Base-by-base conservation (phyloP, 2,113 vertebrate species). In the Austrofundulus limnaeus region DNA sequence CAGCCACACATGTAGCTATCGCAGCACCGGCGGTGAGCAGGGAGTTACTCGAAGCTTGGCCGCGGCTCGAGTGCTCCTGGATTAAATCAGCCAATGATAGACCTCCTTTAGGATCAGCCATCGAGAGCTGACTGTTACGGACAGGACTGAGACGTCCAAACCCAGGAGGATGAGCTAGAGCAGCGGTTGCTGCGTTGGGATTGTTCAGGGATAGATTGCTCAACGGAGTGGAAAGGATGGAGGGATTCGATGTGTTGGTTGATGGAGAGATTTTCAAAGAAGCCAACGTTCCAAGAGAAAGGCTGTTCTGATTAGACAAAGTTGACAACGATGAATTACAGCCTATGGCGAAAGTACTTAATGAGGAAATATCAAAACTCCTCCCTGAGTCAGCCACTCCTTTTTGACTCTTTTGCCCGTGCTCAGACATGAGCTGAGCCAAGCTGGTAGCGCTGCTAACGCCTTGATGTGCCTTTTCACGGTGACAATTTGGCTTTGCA, bases 51-150 rank as follows among this genome's bases (percentile, higher is more conserved):
- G 84, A 66, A 49, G 54, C 85, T 56, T 88, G 72, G 70, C 70
- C 90, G 57, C 66, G 90, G 78, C 85, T 90, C 71, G 93, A 92
- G 70, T 94, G 93, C 58, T 96, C 92, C 82, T 93, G 92, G 77
- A 95, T 92, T 61, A 97, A 92, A 70, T 95, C 94, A 50, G 94
- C 93, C 74, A 98, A 59, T 5, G 95, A 97, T 1, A 86, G 89
- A 82, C 81, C 90, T 87, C 87, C 93, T 46, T 75, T 79, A 21
- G 74, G 69, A 52, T 79, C 55, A 61, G 82, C 82, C 69, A 56
- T 21, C 14, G 73, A 52, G 12, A 11, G 62, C 45, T 72, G 88
- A 70, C 49, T 82, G 74, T 70, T 86, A 75, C 88, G 58, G 75
- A 88, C 54, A 23, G 89, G 88, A 78, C 90, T 83, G 46, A 89